phyloP scores from a whole-genome alignment of 2,888 invertebrate species.

The Oligia latruncula region DNA sequence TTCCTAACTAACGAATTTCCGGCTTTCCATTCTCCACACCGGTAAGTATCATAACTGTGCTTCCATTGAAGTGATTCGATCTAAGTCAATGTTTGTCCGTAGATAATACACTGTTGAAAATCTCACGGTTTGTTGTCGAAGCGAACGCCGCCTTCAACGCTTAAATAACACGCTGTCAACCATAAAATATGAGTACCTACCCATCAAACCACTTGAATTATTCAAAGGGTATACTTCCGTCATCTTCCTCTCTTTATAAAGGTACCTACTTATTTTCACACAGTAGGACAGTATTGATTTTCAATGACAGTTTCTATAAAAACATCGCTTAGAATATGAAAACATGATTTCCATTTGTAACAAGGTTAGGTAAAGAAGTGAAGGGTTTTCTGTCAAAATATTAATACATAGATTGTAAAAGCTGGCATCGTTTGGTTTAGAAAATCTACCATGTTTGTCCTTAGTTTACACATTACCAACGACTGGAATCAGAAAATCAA shows the following conservation, averaged over 20 bases:
- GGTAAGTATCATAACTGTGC: conserved; percentile 70
- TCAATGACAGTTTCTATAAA: conserved; percentile 23
- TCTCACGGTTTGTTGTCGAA: conserved; percentile 75
- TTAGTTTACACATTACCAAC: not conserved
- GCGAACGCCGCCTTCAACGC: conserved; percentile 52
- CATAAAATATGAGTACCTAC: conserved; percentile 61
- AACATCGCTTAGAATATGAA: conserved; percentile 26
- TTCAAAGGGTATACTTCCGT: conserved; percentile 56
- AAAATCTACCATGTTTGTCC: not conserved
- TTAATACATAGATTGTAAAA: not conserved
- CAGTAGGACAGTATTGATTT: conserved; percentile 45
- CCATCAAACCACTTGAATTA: conserved; percentile 61
- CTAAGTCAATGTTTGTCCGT: conserved; percentile 78
- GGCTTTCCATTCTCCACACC: conserved; percentile 41
- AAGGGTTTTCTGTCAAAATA: conserved; percentile 7
- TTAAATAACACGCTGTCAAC: conserved; percentile 69
- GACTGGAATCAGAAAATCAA: not conserved
- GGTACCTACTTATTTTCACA: conserved; percentile 30
- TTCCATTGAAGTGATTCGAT: conserved; percentile 70
- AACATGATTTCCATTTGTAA: conserved; percentile 19
- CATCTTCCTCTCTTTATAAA: conserved; percentile 39
- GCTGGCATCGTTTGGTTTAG: not conserved
- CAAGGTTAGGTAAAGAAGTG: conserved; percentile 6
- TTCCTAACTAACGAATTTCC: conserved; percentile 6
- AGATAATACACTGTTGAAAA: conserved; percentile 80